A percentile compares a stretch with the other conserved stretches of the same genome.
These are phyloP conservation scores for Orgyia antiqua DNA, from an alignment of 2,888 invertebrate genomes.

Conservation along the genomic window DNA sequence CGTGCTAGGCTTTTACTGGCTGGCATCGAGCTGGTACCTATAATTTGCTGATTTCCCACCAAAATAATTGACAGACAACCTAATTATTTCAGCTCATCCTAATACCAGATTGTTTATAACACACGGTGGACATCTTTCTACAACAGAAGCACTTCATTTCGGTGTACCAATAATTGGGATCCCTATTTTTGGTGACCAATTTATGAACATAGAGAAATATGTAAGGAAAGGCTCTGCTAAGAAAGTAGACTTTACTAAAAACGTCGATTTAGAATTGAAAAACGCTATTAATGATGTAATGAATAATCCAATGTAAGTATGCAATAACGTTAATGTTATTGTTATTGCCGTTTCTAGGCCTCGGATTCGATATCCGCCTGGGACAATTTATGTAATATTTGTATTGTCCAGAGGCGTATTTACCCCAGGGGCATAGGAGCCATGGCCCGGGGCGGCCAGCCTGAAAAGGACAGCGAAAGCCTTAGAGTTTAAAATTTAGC, in stretches of 20 bases:
- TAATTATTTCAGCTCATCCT: slow-evolving; percentile 9
- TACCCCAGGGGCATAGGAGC: too few species aligned
- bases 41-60: not conserved
- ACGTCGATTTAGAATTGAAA: slow-evolving; percentile 19
- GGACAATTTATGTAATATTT: too few species aligned
- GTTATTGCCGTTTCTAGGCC: too few species aligned
- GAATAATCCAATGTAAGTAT: slow-evolving; percentile 14
- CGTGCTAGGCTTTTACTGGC: too few species aligned
- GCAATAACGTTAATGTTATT: too few species aligned
- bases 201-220: slow-evolving; percentile 24
- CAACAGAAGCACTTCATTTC: slow-evolving; percentile 7
- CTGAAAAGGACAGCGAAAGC: too few species aligned
- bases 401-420: too few species aligned
- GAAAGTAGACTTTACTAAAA: slow-evolving; percentile 21
- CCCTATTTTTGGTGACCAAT: slow-evolving; percentile 34
- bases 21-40: too few species aligned
- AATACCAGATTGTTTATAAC: slow-evolving; percentile 6
- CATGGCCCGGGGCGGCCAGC: too few species aligned
- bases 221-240: slow-evolving; percentile 28
- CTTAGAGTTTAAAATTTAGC: too few species aligned
- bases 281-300: slow-evolving; percentile 24
- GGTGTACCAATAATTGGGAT: slow-evolving; percentile 34
- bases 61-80: too few species aligned
- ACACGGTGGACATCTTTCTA: slow-evolving; percentile 6
- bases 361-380: too few species aligned